Evolutionary conservation across 2,797 vertebrate species (phyloP).

Genomic region (Paratrypauchen microcephalus): DNA sequence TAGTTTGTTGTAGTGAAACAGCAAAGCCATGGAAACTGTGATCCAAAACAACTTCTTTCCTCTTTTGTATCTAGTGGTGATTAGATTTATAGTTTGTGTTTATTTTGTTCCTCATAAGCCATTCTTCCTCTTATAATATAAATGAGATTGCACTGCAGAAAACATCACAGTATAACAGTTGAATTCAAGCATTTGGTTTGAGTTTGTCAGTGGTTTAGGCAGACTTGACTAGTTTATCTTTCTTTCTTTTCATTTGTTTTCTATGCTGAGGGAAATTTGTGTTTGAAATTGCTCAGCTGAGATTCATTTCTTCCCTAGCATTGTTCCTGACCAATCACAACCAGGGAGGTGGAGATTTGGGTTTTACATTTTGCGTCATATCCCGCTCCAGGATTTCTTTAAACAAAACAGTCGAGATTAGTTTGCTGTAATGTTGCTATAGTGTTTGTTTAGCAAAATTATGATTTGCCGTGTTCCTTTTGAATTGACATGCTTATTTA

Average conservation of each 20-base stretch:
- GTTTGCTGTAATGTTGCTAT: neutral
- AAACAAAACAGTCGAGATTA: neutral
- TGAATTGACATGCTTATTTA: neutral
- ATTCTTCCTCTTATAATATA: conserved; percentile 2
- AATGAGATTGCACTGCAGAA: neutral
- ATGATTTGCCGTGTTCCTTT: neutral
- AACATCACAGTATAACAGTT: neutral
- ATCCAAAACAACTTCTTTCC: conserved; percentile 17
- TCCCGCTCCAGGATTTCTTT: neutral
- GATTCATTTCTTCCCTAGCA: neutral
- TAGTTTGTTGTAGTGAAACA: conserved; percentile 19
- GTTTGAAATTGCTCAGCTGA: no score
- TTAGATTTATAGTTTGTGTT: neutral
- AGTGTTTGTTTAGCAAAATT: neutral
- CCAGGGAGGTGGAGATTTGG: neutral
- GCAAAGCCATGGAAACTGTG: conserved; percentile 7
- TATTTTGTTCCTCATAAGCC: neutral
- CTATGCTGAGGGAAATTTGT: no score
- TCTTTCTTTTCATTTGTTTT: neutral
- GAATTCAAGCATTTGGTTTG: neutral
- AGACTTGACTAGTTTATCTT: neutral
- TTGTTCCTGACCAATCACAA: neutral
- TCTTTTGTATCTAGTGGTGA: conserved; percentile 7
- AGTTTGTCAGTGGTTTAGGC: no score
- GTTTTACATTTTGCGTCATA: conserved; percentile 1